A percentile compares a stretch with the other conserved stretches of the same genome.
Evolutionary conservation across 2,888 invertebrate genomes (phyloP).

Genomic region (Sarcophaga subvicina): DNA sequence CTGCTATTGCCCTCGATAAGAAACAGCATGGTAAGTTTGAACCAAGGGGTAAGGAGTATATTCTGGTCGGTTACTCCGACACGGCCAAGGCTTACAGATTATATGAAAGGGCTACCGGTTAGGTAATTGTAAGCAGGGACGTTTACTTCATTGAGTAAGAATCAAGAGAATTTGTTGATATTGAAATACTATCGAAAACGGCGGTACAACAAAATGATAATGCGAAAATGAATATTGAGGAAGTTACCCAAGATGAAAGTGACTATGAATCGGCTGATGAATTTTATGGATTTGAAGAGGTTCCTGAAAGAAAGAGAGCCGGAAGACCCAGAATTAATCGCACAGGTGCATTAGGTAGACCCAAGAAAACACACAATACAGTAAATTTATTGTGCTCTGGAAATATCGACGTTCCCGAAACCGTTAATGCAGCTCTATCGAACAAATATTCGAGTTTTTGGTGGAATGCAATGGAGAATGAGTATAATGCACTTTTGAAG

Average conservation of each 20-base stretch:
- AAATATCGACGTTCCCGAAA: conserved; percentile 25
- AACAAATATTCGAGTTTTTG: conserved; percentile 1
- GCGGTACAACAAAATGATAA: not conserved
- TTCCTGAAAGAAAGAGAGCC: not conserved
- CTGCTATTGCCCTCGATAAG: conserved; percentile 23
- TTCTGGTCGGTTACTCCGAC: conserved; percentile 27
- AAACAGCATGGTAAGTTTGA: conserved; percentile 27
- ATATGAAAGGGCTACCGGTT: conserved; percentile 26
- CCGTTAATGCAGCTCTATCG: conserved; percentile 15
- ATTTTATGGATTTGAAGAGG: no score
- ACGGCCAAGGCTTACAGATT: conserved; percentile 50
- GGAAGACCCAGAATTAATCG: conserved; percentile 39
- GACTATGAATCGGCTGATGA: no score
- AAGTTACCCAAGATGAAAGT: no score
- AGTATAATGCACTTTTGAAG: no score
- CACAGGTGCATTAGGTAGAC: conserved; percentile 37
- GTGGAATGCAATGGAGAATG: conserved; percentile 27
- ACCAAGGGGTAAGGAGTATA: conserved; percentile 24
- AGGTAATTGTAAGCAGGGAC: conserved; percentile 47
- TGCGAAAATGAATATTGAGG: not conserved
- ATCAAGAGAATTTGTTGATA: not conserved
- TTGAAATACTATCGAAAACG: not conserved
- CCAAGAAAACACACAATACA: conserved; percentile 15
- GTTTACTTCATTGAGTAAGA: conserved; percentile 21
- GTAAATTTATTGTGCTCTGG: not conserved